Conservation (phyloP, 2,797 vertebrate species). For the Mycteria americana region DNA sequence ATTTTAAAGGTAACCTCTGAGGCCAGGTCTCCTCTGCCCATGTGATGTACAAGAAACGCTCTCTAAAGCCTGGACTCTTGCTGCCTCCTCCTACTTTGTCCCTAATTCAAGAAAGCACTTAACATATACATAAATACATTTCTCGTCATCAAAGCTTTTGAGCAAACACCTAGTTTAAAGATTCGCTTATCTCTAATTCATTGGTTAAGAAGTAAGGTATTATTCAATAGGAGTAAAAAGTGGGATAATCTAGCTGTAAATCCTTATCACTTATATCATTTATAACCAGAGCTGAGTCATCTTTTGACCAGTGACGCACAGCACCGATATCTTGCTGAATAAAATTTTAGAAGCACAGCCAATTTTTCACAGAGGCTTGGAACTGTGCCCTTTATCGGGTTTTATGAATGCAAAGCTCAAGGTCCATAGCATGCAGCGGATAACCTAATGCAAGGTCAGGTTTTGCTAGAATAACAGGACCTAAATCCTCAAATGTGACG, state of each 20-base stretch:
- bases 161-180: background rate
- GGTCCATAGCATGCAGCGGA: background rate
- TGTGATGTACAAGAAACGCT: background rate
- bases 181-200: conserved; percentile 2
- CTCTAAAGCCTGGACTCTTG: background rate
- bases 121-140: background rate
- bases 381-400: background rate
- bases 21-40: background rate
- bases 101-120: conserved; percentile 26
- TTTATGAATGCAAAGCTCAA: conserved; percentile 53
- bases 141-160: background rate
- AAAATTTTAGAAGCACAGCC: conserved; percentile 41
- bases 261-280: conserved; percentile 29
- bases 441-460: background rate
- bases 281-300: conserved; percentile 62
- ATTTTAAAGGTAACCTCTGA: background rate
- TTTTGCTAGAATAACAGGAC: background rate
- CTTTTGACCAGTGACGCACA: conserved; percentile 57
- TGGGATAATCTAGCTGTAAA: conserved; percentile 22
- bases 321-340: conserved; percentile 56
- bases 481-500: background rate
- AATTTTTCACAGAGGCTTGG: conserved; percentile 43
- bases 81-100: background rate
- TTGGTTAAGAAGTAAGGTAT: background rate
- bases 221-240: background rate